Conservation (phyloP, 2,797 vertebrate genomes). For the Cynopterus sphinx region DNA sequence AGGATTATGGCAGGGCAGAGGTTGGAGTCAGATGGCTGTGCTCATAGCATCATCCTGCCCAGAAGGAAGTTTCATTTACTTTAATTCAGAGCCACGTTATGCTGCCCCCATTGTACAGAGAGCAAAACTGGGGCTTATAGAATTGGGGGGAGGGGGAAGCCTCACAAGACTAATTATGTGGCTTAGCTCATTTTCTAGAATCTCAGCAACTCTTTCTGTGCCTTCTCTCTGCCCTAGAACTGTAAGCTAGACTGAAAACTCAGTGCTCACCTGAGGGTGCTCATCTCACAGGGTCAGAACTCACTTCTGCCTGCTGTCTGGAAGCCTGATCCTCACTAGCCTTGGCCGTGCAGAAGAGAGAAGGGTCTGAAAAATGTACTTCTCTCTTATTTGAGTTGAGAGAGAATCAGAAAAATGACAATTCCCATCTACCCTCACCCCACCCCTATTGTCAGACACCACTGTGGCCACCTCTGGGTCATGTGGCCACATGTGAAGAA, state of each 20-base stretch:
- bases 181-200: not conserved
- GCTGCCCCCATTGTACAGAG: not conserved
- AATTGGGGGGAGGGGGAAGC: not conserved
- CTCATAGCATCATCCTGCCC: not conserved
- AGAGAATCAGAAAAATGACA: not conserved
- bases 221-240: not conserved
- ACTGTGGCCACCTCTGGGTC: not conserved
- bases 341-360: not conserved
- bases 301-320: too few species aligned
- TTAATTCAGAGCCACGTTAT: not conserved
- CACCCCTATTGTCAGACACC: not conserved
- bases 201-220: not conserved
- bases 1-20: not conserved
- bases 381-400: not conserved
- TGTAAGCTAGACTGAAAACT: not conserved
- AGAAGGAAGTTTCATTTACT: not conserved
- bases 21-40: not conserved
- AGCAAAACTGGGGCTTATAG: not conserved
- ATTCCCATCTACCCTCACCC: not conserved
- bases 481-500: not conserved
- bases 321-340: not conserved
- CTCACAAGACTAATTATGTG: rapidly evolving
- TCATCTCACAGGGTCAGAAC: not conserved
- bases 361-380: not conserved
- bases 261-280: not conserved